These are phyloP conservation scores for Spea bombifrons DNA, from an alignment of 2,113 vertebrate genomes.

Conservation along the genomic window DNA sequence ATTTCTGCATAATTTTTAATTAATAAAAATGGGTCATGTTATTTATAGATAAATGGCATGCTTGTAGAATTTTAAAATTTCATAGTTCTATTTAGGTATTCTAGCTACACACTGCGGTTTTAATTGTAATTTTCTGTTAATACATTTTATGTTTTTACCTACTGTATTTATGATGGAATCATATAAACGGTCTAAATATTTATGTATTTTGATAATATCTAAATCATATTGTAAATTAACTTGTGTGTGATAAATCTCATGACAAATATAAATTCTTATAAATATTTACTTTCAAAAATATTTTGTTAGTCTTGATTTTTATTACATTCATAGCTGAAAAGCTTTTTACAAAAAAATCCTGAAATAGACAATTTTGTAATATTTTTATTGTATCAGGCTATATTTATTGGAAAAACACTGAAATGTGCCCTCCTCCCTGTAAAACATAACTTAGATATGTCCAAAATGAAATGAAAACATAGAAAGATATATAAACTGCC, in stretches of 20 bases:
- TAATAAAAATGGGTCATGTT: slow-evolving; percentile 14
- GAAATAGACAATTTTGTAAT: too few relatives aligned
- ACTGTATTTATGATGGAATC: slow-evolving; percentile 38
- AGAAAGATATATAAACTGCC: too few relatives aligned
- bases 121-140: slow-evolving; percentile 33
- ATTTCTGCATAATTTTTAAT: slow-evolving; percentile 5
- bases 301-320: neutral
- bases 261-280: slow-evolving; percentile 40
- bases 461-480: too few relatives aligned
- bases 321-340: too few relatives aligned
- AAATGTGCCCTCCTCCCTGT: too few relatives aligned
- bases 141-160: slow-evolving; percentile 32
- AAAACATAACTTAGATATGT: too few relatives aligned
- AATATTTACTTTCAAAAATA: slow-evolving; percentile 33
- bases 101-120: neutral
- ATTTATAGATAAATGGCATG: slow-evolving; percentile 29
- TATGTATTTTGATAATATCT: slow-evolving; percentile 45
- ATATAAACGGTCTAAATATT: slow-evolving; percentile 18
- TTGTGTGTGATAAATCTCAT: slow-evolving; percentile 39
- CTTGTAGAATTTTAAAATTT: slow-evolving; percentile 20
- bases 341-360: neutral
- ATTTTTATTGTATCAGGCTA: too few relatives aligned
- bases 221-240: slow-evolving; percentile 26
- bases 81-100: slow-evolving; percentile 17
- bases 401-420: too few relatives aligned